Base-by-base conservation (phyloP, 2,797 vertebrate genomes). In the Allobates femoralis region DNA sequence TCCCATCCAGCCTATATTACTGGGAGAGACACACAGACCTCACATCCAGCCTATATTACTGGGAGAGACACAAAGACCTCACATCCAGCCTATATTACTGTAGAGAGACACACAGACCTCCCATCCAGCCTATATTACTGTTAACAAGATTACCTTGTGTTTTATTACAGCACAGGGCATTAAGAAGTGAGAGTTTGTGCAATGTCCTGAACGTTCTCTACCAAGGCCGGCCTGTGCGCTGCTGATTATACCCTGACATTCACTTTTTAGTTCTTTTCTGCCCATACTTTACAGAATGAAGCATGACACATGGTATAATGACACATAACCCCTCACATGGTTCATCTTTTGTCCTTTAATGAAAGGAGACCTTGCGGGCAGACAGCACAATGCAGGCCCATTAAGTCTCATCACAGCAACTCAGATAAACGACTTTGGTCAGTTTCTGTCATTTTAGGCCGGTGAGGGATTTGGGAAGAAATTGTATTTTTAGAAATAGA, bases 341-440 rank as follows among this genome's bases (percentile, higher is more conserved):
- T 66, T 79, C 67, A 67, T 66, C 37, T 56, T 84, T 74, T 62
- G 67, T 66, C 66, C 41, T 84, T 86, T 84, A 84, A 84, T 87
- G 41, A 84, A 66, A 81, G 86, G 62, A 87, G 76, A 84, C 73
- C 86, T 87, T 80, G 76, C 76, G 51, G 86, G 86, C 86, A 87
- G 58, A 34, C 51, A 80, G 56, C 34, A 55, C 30, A 62, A 84
- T 21, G 77, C 23, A 66, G 86, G 34, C 82, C 82, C 60, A 87
- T 84, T 87, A 84, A 51, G 56, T 11, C 76, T 60, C 82, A 87
- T 87, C 86, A 84, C 66, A 76, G 82, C 82, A 66, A 53, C 67
- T 84, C 82, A 80, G 55, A 80, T 66, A 75, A 84, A 87, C 53
- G n/a, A 80, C 56, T 84, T 75, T 84, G 69, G 82, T 84, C 86